These are phyloP conservation scores for Odiellus spinosus DNA, from an alignment of 2,888 invertebrate species.

Conservation along the genomic window DNA sequence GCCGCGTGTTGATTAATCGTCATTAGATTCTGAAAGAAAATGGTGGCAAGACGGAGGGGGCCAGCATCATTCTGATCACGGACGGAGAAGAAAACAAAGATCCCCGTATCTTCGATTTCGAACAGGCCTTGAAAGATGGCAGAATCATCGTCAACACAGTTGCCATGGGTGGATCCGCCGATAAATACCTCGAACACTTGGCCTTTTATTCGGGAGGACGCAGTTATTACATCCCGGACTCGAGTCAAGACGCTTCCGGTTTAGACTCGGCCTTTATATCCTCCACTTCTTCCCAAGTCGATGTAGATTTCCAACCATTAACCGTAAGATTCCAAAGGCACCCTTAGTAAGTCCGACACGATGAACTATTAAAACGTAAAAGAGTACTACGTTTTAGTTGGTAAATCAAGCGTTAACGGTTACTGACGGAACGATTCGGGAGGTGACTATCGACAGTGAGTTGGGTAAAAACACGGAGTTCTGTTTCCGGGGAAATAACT, in stretches of 20 bases:
- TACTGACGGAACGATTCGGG: neutral
- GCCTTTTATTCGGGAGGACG: conserved; percentile 15
- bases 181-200: conserved; percentile 19
- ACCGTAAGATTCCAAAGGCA: too few relatives aligned
- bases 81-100: conserved; percentile 14
- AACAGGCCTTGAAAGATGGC: conserved; percentile 18
- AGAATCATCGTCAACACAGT: conserved; percentile 19
- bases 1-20: too few relatives aligned
- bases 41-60: conserved; percentile 11
- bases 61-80: conserved; percentile 18
- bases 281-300: conserved; percentile 1
- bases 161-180: conserved; percentile 18
- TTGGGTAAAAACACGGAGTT: conserved; percentile 22
- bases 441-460: conserved; percentile 14
- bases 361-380: too few relatives aligned
- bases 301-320: neutral
- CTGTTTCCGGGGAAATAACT: conserved; percentile 7
- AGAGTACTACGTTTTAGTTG: too few relatives aligned
- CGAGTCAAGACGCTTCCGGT: neutral
- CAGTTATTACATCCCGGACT: conserved; percentile 17
- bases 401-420: too few relatives aligned
- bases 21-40: too few relatives aligned
- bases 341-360: too few relatives aligned
- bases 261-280: neutral
- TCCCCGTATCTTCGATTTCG: conserved; percentile 16